These are phyloP conservation scores for Drosophila pachea DNA, from an alignment of 1,140 invertebrate genomes.

Conservation along the genomic window DNA sequence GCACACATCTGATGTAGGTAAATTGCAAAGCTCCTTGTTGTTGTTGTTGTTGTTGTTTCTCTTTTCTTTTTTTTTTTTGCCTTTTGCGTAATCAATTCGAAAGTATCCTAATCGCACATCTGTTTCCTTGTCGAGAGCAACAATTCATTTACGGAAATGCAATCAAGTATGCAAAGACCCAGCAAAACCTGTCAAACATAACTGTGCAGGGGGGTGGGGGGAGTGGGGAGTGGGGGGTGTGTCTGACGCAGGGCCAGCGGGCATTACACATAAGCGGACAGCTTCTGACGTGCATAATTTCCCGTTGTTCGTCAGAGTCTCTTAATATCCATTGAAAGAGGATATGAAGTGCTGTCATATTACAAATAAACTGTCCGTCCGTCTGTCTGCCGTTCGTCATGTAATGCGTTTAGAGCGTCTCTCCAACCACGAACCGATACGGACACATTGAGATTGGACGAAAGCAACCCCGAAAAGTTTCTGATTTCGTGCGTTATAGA, in stretches of 20 bases:
- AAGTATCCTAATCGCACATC: conserved; percentile 36
- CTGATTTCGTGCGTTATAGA: conserved; percentile 63
- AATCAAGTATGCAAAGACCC: conserved; percentile 58
- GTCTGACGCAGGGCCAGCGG: conserved; percentile 26
- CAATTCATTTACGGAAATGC: conserved; percentile 56
- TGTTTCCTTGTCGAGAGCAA: conserved; percentile 31
- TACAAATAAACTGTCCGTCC: conserved; percentile 65
- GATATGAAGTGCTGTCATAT: conserved; percentile 70
- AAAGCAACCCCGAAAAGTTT: conserved; percentile 43
- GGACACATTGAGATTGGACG: neutral
- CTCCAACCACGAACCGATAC: conserved; percentile 27
- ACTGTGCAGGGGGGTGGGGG: neutral
- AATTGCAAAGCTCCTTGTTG: neutral
- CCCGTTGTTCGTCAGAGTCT: conserved; percentile 51
- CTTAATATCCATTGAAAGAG: conserved; percentile 59
- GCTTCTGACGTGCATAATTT: conserved; percentile 69
- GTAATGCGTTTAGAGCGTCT: conserved; percentile 63
- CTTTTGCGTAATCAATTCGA: neutral
- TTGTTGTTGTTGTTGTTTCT: too few species aligned
- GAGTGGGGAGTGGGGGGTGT: conserved; percentile 8
- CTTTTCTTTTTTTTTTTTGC: too few species aligned
- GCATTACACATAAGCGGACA: conserved; percentile 66
- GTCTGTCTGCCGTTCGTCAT: conserved; percentile 14
- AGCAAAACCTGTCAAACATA: conserved; percentile 31
- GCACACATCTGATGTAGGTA: neutral